phyloP scores from a whole-genome alignment of 23 tunicate genomes.

The Botrylloides violaceus region DNA sequence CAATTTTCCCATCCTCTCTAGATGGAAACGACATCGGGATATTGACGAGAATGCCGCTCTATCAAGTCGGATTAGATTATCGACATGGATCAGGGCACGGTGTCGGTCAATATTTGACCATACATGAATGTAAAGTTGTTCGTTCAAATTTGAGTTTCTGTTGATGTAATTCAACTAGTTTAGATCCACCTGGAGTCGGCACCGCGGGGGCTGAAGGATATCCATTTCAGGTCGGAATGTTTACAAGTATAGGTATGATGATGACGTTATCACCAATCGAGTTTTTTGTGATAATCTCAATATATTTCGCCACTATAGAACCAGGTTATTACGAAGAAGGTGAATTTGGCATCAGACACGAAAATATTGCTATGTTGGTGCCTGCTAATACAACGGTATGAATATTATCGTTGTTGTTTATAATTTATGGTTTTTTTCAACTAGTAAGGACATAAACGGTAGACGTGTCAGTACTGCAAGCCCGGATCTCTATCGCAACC shows the following conservation, averaged over 20 bases:
- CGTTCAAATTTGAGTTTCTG: background rate
- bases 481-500: too few species aligned
- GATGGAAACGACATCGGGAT: constrained; percentile 20
- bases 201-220: constrained; percentile 11
- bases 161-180: background rate
- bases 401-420: too few species aligned
- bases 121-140: constrained; percentile 15
- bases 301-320: constrained; percentile 24
- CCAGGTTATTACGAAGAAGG: constrained; percentile 94
- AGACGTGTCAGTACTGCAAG: too few species aligned
- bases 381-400: constrained; percentile 46
- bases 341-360: constrained; percentile 82
- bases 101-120: constrained; percentile 15
- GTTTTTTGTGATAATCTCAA: background rate
- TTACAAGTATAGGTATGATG: constrained; percentile 14
- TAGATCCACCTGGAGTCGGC: constrained; percentile 22
- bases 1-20: constrained; percentile 11
- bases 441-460: too few species aligned
- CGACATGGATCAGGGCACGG: constrained; percentile 25
- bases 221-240: constrained; percentile 26
- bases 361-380: constrained; percentile 52
- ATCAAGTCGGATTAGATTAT: constrained; percentile 13
- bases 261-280: background rate
- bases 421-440: too few species aligned
- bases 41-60: constrained; percentile 7